Conservation (phyloP, 1,140 invertebrate genomes). For the Hormaphis cornu region DNA sequence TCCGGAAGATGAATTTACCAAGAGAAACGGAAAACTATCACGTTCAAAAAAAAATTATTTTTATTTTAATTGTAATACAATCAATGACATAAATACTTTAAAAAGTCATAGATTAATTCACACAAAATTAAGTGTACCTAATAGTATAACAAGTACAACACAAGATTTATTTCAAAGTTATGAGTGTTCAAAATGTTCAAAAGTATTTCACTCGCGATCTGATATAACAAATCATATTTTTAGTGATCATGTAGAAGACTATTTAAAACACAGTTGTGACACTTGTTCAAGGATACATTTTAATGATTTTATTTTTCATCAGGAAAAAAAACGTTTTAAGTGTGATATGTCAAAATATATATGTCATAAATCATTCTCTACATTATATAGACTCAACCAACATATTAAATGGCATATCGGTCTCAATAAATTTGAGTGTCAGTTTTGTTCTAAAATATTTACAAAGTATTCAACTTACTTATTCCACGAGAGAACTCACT, state of each 20-base stretch:
- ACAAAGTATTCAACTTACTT: not conserved
- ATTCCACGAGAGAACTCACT: slow-evolving; percentile 1
- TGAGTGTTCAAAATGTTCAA: slow-evolving; percentile 10
- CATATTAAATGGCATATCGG: slow-evolving; percentile 22
- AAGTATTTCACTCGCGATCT: slow-evolving; percentile 1
- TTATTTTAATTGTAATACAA: not conserved
- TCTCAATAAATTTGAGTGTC: slow-evolving; percentile 9
- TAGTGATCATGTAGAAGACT: not conserved
- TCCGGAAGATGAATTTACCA: not conserved
- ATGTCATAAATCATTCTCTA: not conserved
- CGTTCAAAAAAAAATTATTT: not conserved
- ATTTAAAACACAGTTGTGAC: slow-evolving; percentile 18
- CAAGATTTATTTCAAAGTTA: not conserved
- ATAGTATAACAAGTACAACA: not conserved
- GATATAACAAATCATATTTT: slow-evolving; percentile 12
- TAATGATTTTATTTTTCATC: not conserved
- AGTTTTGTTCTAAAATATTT: slow-evolving; percentile 15
- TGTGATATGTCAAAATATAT: too few relatives aligned
- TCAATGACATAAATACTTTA: not conserved
- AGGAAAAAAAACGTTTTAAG: not conserved
- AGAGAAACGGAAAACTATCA: not conserved
- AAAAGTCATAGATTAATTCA: not conserved
- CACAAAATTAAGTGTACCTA: not conserved
- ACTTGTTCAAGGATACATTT: not conserved
- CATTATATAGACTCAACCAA: slow-evolving; percentile 8